Evolutionary conservation across 2,888 invertebrate species (phyloP).

Genomic region (Synanthedon andrenaeformis): DNA sequence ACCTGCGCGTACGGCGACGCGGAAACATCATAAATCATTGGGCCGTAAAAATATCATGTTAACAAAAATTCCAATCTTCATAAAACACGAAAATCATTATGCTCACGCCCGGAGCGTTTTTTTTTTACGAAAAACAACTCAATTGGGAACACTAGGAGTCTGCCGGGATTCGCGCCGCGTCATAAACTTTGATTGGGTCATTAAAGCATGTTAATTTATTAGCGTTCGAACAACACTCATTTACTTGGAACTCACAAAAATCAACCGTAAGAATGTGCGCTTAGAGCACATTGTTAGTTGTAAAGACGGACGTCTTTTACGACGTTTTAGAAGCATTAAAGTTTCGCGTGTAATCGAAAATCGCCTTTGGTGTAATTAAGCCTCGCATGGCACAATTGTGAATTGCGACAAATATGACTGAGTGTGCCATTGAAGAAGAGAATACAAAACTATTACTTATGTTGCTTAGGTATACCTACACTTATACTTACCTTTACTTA

Average conservation of each 20-base stretch:
- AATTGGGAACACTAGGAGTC: slow-evolving; percentile 68
- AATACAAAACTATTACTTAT: neutral
- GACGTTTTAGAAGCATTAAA: slow-evolving; percentile 30
- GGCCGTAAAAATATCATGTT: slow-evolving; percentile 44
- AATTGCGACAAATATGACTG: slow-evolving; percentile 1
- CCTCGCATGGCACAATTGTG: slow-evolving; percentile 20
- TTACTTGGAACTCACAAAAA: slow-evolving; percentile 47
- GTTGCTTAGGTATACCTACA: neutral
- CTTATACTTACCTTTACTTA: slow-evolving; percentile 1
- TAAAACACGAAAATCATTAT: slow-evolving; percentile 66
- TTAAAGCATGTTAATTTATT: slow-evolving; percentile 70
- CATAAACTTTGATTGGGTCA: slow-evolving; percentile 71
- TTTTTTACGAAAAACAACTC: slow-evolving; percentile 55
- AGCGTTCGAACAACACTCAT: slow-evolving; percentile 55
- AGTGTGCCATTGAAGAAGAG: neutral
- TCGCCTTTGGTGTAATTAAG: slow-evolving; percentile 50
- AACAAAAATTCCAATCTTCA: slow-evolving; percentile 68
- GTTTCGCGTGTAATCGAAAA: slow-evolving; percentile 50
- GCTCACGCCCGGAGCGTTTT: slow-evolving; percentile 20
- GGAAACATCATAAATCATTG: slow-evolving; percentile 55
- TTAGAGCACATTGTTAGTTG: slow-evolving; percentile 26
- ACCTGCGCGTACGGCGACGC: slow-evolving; percentile 18
- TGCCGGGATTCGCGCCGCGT: slow-evolving; percentile 61
- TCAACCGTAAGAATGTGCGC: slow-evolving; percentile 32
- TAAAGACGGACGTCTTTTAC: slow-evolving; percentile 23